Percentiles rank a stretch among this genome's conserved stretches.
These are phyloP conservation scores for Lottia scabra DNA, from an alignment of 2,888 invertebrate genomes.

Conservation along the genomic window DNA sequence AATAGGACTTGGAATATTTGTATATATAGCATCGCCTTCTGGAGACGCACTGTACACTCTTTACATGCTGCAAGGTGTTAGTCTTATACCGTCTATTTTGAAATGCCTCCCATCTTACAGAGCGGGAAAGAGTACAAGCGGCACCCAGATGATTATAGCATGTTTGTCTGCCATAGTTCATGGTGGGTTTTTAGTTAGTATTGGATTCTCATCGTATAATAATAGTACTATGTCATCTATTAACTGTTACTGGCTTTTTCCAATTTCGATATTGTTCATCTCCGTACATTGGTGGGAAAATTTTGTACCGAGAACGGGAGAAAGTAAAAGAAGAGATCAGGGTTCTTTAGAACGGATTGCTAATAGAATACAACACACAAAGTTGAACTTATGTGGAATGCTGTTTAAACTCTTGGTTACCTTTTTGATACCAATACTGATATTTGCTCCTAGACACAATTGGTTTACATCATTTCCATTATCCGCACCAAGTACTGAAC, in stretches of 20 bases:
- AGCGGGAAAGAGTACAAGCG: background rate
- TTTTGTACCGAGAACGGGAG: background rate
- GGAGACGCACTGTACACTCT: slow-evolving; percentile 44
- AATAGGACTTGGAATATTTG: slow-evolving; percentile 43
- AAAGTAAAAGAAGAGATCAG: background rate
- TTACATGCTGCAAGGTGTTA: slow-evolving; percentile 35
- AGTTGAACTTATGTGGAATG: slow-evolving; percentile 11
- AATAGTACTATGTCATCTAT: background rate
- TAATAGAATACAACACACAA: background rate
- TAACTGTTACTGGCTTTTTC: background rate
- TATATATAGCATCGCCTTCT: slow-evolving; percentile 46
- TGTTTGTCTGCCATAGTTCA: background rate
- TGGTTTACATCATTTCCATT: slow-evolving; percentile 35
- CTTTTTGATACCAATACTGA: slow-evolving; percentile 36
- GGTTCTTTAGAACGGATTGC: background rate
- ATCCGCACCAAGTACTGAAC: slow-evolving; percentile 11
- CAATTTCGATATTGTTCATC: background rate
- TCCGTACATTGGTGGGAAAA: background rate
- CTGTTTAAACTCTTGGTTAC: slow-evolving; percentile 48
- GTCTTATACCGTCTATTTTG: slow-evolving; percentile 37
- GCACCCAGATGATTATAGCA: background rate
- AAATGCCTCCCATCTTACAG: slow-evolving; percentile 13
- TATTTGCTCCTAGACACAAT: slow-evolving; percentile 37
- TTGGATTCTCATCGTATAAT: background rate
- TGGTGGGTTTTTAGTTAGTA: background rate